Conservation (phyloP, 2,113 vertebrate genomes). For the Sinosuthora webbiana region DNA sequence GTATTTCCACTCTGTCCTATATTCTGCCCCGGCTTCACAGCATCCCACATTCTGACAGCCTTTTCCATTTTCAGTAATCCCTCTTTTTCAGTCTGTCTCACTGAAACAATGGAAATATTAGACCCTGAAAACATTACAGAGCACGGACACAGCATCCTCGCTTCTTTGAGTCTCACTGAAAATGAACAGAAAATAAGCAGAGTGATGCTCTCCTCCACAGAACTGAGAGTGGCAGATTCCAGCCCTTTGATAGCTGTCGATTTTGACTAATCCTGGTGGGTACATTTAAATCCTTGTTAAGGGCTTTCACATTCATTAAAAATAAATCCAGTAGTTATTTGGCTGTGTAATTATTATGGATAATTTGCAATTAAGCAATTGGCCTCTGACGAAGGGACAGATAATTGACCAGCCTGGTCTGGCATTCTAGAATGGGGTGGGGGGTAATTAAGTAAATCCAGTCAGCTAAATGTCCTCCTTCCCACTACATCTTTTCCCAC, state of each 20-base stretch:
- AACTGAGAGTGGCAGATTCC: background rate
- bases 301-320: slow-evolving; percentile 48
- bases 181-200: background rate
- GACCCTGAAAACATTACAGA: background rate
- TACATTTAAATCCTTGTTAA: slow-evolving; percentile 51
- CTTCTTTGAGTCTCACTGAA: background rate
- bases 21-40: background rate
- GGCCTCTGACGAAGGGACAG: slow-evolving; percentile 25
- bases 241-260: slow-evolving; percentile 26
- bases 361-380: slow-evolving; percentile 64
- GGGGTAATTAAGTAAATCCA: slow-evolving; percentile 61
- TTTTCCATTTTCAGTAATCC: background rate
- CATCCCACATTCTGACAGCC: background rate
- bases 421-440: slow-evolving; percentile 33
- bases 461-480: slow-evolving; percentile 47
- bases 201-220: background rate
- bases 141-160: background rate
- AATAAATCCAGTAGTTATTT: slow-evolving; percentile 50
- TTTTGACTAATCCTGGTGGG: slow-evolving; percentile 57
- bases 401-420: slow-evolving; percentile 44
- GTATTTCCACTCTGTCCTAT: background rate
- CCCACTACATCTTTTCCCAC: slow-evolving; percentile 29
- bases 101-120: background rate
- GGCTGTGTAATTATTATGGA: slow-evolving; percentile 50
- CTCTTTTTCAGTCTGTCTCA: background rate